These are phyloP conservation scores for Regulus satrapa DNA, from an alignment of 2,113 vertebrate genomes.

Conservation along the genomic window DNA sequence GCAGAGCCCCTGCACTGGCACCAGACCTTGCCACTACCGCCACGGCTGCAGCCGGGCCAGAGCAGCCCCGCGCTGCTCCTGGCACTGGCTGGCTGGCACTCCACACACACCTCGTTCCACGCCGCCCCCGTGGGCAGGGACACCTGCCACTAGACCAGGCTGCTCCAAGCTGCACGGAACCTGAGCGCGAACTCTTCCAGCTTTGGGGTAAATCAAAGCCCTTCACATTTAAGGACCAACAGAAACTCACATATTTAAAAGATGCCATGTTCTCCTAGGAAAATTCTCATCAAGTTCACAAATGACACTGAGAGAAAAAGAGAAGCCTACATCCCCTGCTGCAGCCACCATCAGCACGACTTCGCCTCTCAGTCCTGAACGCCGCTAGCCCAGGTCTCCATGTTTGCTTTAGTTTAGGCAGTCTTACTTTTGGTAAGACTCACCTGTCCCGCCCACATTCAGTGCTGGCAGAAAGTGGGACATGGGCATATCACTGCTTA, in stretches of 20 bases:
- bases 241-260: neutral
- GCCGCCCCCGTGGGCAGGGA: neutral
- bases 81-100: neutral
- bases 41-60: rapidly evolving
- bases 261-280: no score
- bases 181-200: neutral
- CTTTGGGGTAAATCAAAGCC: neutral
- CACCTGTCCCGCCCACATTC: neutral
- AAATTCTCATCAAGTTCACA: neutral
- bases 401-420: rapidly evolving
- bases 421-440: neutral
- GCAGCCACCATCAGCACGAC: neutral
- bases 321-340: neutral
- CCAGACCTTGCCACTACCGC: no score
- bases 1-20: no score
- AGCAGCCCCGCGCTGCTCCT: neutral
- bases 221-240: neutral
- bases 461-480: neutral
- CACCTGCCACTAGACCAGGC: neutral
- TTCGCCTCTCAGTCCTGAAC: rapidly evolving
- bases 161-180: neutral
- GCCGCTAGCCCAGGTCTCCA: neutral
- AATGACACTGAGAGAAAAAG: neutral
- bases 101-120: neutral
- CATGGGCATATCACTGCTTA: neutral